A percentile compares a stretch with the other conserved stretches of the same genome.
Conservation (phyloP, 2,113 vertebrate genomes). For the Myotis brandtii region DNA sequence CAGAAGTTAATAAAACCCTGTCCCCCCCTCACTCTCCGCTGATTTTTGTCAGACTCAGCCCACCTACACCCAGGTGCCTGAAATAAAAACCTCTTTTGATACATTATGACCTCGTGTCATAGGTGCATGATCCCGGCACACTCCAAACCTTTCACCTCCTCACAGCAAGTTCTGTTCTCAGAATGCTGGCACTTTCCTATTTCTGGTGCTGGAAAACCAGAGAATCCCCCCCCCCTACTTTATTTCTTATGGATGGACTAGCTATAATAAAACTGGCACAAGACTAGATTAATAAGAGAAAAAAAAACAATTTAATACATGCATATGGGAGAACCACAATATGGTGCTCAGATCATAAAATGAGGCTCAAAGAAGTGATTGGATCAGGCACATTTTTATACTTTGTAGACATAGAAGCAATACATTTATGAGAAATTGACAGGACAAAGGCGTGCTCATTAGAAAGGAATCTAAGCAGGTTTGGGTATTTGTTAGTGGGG, state of each 20-base stretch:
- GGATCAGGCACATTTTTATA: not conserved
- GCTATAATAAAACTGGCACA: not conserved
- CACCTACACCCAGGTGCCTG: too few relatives aligned
- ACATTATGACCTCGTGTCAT: too few relatives aligned
- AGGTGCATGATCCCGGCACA: too few relatives aligned
- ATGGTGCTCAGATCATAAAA: not conserved
- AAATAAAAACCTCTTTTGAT: too few relatives aligned
- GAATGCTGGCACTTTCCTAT: too few relatives aligned
- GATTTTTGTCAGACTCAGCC: too few relatives aligned
- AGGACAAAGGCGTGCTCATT: not conserved
- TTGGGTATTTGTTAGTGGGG: not conserved
- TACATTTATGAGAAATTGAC: not conserved
- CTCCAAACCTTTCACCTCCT: not conserved
- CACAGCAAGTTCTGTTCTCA: not conserved
- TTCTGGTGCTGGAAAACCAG: not conserved
- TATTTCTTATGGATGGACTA: too few relatives aligned
- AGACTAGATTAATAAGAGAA: not conserved
- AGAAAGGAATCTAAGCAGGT: not conserved
- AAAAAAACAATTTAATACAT: not conserved
- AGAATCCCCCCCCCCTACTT: too few relatives aligned
- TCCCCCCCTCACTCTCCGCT: too few relatives aligned
- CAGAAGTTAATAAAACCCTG: too few relatives aligned
- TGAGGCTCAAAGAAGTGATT: not conserved
- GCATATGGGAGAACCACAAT: not conserved
- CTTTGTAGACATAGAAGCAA: not conserved